These are phyloP conservation scores for Drosophila serrata DNA, from an alignment of 1,140 invertebrate genomes.

Conservation along the genomic window DNA sequence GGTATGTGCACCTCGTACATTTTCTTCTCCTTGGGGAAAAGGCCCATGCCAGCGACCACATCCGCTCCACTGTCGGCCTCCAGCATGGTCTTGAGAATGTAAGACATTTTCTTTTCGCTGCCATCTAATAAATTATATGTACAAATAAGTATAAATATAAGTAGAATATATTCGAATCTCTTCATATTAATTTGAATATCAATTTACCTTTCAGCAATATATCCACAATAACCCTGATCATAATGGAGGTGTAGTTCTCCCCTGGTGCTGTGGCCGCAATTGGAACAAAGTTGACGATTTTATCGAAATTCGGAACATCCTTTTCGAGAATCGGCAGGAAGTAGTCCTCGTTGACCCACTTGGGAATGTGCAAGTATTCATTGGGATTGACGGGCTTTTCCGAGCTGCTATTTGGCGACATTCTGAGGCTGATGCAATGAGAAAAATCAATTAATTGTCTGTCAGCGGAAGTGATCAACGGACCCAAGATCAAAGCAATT, in stretches of 20 bases:
- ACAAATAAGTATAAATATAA: not conserved
- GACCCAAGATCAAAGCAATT: slow-evolving; percentile 28
- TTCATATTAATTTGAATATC: no score
- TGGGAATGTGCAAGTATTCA: slow-evolving; percentile 65
- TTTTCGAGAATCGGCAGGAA: slow-evolving; percentile 84
- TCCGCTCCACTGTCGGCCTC: slow-evolving; percentile 45
- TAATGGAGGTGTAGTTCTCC: slow-evolving; percentile 77
- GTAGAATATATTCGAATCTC: not conserved
- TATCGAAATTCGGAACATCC: slow-evolving; percentile 55
- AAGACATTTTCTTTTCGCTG: slow-evolving; percentile 45
- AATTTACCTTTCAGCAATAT: slow-evolving; percentile 59
- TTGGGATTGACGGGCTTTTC: slow-evolving; percentile 60
- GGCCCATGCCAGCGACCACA: slow-evolving; percentile 51
- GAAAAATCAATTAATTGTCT: slow-evolving; percentile 10
- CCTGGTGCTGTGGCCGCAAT: slow-evolving; percentile 74
- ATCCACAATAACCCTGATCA: slow-evolving; percentile 67
- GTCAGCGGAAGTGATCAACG: slow-evolving; percentile 11
- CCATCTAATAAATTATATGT: slow-evolving; percentile 50
- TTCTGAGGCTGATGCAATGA: slow-evolving; percentile 32
- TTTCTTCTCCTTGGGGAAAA: slow-evolving; percentile 74
- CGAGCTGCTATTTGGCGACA: slow-evolving; percentile 57
- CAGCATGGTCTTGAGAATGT: slow-evolving; percentile 75
- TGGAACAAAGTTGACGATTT: slow-evolving; percentile 55
- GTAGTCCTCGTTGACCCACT: slow-evolving; percentile 86
- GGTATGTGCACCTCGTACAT: slow-evolving; percentile 75